A percentile compares a stretch with the other conserved stretches of the same genome.
Evolutionary conservation across 2,888 invertebrate species (phyloP).

Genomic region (Andrena marginata): DNA sequence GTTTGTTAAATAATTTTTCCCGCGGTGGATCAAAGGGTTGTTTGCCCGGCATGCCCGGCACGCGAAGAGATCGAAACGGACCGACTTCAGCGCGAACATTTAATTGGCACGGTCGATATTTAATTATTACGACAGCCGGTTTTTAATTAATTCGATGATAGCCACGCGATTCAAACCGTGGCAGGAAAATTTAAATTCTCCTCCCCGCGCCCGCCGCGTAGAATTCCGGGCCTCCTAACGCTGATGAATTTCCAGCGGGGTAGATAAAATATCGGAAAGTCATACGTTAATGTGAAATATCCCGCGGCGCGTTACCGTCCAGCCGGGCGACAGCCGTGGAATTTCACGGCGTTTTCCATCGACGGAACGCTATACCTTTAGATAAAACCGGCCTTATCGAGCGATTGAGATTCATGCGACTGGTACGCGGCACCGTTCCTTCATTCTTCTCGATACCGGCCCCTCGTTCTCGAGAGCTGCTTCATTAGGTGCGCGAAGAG

Average conservation of each 20-base stretch:
- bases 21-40: too few relatives aligned
- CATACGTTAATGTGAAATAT: constrained; percentile 34
- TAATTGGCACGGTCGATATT: constrained; percentile 38
- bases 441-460: constrained; percentile 4
- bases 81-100: background rate
- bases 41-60: too few relatives aligned
- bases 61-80: background rate
- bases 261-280: constrained; percentile 47
- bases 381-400: constrained; percentile 17
- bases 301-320: constrained; percentile 7
- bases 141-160: constrained; percentile 45
- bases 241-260: constrained; percentile 35
- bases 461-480: background rate
- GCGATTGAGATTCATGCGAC: constrained; percentile 48
- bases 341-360: constrained; percentile 18
- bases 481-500: background rate
- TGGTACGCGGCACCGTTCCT: constrained; percentile 6
- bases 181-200: constrained; percentile 43
- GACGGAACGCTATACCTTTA: background rate
- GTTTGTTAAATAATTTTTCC: too few relatives aligned
- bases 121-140: constrained; percentile 30
- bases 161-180: background rate
- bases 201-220: background rate
- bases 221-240: background rate
- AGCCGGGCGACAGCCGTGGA: constrained; percentile 1